Base-by-base conservation (phyloP, 2,113 vertebrate species). In the Bubo scandiacus region DNA sequence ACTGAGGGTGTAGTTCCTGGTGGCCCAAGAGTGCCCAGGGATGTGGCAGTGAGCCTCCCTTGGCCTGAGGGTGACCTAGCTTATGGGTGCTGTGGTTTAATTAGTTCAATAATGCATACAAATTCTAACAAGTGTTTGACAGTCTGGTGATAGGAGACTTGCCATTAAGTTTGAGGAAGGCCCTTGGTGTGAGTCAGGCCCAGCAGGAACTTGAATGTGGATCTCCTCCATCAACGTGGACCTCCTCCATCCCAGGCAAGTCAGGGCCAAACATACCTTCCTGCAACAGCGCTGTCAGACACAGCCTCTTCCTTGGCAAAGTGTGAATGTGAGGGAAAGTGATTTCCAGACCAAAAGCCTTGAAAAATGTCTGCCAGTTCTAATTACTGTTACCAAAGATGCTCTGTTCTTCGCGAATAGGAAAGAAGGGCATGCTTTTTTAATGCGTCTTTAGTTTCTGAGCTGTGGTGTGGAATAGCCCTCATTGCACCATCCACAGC, bases 31-130 rank as follows among this genome's bases (percentile, higher is more conserved):
- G 47, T 23, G 9, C 10, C 34, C 49, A 65, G 81, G 29, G 45
- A 68, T 1, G 0, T 65, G 32, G 34, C 72, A 81, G 10, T 20
- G 32, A 92, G 8, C 23, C 11, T 65, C 34, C 15, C 34, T 90
- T 4, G 3, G 59, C 49, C 45, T 65, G 14, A 20, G 43, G 12
- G 5, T 68, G 38, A 15, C 71, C n/a, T 22, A 11, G 14, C 32
- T 71, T 4, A 0, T 59, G 75, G 58, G 13, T 0, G 0, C 42
- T 80, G 32, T 42, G 10, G 10, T 45, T 57, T 71, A 49, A n/a
- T 59, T 81, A 22, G 27, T 36, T 66, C 40, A 78, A 8, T 42
- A 81, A n/a, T 32, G 38, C 51, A 59, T 63, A 58, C 8, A 34
- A 54, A 62, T 78, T 86, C 19, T 27, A 51, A 73, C 14, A 34